phyloP scores from a whole-genome alignment of 2,888 invertebrate genomes.

The Ennomos fuscantarius region DNA sequence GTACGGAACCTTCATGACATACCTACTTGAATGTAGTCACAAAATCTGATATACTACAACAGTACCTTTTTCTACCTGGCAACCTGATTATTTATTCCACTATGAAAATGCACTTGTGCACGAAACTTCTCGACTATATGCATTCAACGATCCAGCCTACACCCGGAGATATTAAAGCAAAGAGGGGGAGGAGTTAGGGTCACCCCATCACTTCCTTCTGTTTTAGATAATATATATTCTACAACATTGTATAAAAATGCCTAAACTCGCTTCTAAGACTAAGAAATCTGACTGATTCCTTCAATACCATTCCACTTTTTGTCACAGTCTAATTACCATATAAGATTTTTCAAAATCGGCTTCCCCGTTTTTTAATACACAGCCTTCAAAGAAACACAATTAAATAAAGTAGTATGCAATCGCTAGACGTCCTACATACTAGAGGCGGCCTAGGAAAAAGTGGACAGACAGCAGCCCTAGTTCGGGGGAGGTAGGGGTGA shows the following conservation, averaged over 20 bases:
- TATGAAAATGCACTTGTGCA: slow-evolving; percentile 68
- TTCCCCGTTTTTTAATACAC: neutral
- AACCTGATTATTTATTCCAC: slow-evolving; percentile 61
- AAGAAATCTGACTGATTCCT: too few species aligned
- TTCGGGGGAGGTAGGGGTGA: slow-evolving; percentile 23
- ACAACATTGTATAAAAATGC: neutral
- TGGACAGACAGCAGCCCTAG: slow-evolving; percentile 19
- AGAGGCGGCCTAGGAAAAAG: slow-evolving; percentile 13
- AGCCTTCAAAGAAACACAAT: neutral
- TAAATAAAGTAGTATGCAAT: slow-evolving; percentile 1
- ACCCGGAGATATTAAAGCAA: slow-evolving; percentile 60
- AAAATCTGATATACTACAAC: slow-evolving; percentile 35
- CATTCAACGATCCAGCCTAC: slow-evolving; percentile 63
- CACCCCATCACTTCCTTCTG: neutral
- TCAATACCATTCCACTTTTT: too few species aligned
- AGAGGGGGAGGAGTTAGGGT: slow-evolving; percentile 35
- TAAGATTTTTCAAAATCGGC: neutral
- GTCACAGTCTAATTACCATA: too few species aligned
- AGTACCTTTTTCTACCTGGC: slow-evolving; percentile 41
- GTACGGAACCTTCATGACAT: slow-evolving; percentile 7
- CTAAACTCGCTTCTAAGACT: neutral
- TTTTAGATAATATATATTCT: too few species aligned
- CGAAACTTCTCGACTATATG: slow-evolving; percentile 61
- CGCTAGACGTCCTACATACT: slow-evolving; percentile 8
- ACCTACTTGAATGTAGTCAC: slow-evolving; percentile 17